Evolutionary conservation across 2,888 invertebrate genomes (phyloP), one percentile per base, ranked within the genome.

Genomic region (Rhyacophila evoluta): DNA sequence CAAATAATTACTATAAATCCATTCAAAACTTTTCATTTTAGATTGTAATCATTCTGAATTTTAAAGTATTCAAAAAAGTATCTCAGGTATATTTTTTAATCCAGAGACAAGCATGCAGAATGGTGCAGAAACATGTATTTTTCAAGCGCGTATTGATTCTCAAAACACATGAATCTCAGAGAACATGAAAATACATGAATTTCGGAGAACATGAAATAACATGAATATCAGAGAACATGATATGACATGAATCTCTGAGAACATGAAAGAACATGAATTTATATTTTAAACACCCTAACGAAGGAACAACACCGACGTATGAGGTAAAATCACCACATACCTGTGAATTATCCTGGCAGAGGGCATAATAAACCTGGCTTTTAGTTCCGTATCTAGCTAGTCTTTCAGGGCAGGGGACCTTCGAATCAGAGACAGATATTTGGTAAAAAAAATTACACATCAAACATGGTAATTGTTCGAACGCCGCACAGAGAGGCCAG

Each of bases 291-390:
- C 55, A 55, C 36, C 1, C 27, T 41, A 33, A 72, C 55, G 37
- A 73, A 55, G 76, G 72, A 74, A 79, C 78, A 79, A 81, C 81
- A 81, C 79, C 76, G 78, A 81, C 70, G 81, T 81, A 88, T 88
- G 88, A 88, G 85, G 84, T 74, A 85, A 86, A 86, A 72, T 72
- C 71, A 77, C 89, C 89, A 90, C 91, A 89, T 91, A 91, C 91
- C 91, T 91, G 91, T 85, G 91, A 91, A 89, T 90, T 91, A 88
- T 92, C 92, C 90, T 91, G 92, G 91, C 91, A 91, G 87, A 89
- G 89, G 90, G 92, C 91, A 91, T 91, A 91, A 90, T 91, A 89
- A 89, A 92, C 91, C 91, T 92, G 92, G 89, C 87, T 87, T 86
- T 87, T 88, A 86, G 85, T 82, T 83, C 90, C 89, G 86, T 89